Evolutionary conservation across 2,797 vertebrate species (phyloP), one percentile per base, ranked within the genome.

Genomic region (Hybognathus amarus): DNA sequence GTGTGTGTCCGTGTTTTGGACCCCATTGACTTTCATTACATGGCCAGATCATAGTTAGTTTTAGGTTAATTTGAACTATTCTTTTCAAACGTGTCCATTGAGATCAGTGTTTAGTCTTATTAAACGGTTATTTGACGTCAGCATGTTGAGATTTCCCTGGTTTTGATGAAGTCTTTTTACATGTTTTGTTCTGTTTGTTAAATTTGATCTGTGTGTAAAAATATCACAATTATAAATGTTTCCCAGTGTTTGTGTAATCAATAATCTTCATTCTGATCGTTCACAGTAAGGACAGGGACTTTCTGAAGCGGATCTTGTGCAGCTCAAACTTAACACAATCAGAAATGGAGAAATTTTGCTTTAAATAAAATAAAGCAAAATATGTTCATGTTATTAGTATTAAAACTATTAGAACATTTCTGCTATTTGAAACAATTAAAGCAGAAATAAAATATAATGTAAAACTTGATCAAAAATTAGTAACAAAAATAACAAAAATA

Each of bases 201-300:
- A 15, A 66, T 40, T 20, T 30, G 66, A 69, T 56, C 66, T 22
- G 24, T 68, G 12, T 79, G 45, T 67, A 15, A 79, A 79, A 24
- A 52, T 59, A 61, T 61, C 13, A 40, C 4, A 24, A 15, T 59
- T 61, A 11, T 6, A 5, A 40, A 71, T 6, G 2, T 50, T 50
- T 50, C 3, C 11, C 24, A 50, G 24, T 50, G 69, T 71, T 50
- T 30, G 24, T 71, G 69, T 70, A 17, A 8, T 50, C 12, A 24
- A 2, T 42, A 38, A 38, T 20, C 63, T 45, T 45, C 42, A 12
- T 4, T 13, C 11, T 42, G 11, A 42, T 42, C 3, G 4, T 33
- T 9, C 30, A 33, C 27, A 33, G 4, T 64, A 64, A 33, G 27
- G 33, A 15, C 40, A 42, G 40, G 42, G 40, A 8, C 61, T 42